phyloP scores from a whole-genome alignment of 2,797 vertebrate genomes.

The Girardinus metallicus region DNA sequence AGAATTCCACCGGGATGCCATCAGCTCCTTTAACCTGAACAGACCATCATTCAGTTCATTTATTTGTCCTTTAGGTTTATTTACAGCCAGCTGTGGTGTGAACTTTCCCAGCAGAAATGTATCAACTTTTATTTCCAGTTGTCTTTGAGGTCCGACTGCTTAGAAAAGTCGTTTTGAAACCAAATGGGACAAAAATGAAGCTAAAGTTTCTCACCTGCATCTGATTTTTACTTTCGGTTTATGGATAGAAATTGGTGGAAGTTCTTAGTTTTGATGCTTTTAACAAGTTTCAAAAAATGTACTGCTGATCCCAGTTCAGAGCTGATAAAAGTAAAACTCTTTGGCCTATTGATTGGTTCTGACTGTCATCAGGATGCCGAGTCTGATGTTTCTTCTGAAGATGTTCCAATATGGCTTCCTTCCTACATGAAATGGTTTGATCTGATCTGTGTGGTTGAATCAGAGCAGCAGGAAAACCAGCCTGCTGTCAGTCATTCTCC shows the following conservation, averaged over 20 bases:
- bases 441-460: background rate
- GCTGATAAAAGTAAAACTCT: background rate
- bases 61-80: background rate
- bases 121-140: background rate
- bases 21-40: no score
- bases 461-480: slow-evolving; percentile 6
- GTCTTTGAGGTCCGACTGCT: background rate
- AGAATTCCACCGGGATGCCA: no score
- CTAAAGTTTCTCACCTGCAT: background rate
- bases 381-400: background rate
- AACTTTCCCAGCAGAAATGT: background rate
- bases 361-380: background rate
- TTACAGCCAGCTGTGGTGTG: background rate
- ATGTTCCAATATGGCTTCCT: background rate
- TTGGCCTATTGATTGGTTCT: background rate
- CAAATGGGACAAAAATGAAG: background rate
- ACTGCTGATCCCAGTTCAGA: background rate
- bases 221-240: background rate
- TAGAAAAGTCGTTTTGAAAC: background rate
- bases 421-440: background rate
- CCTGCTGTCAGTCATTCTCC: background rate
- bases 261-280: background rate
- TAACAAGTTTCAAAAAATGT: background rate
- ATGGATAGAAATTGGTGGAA: background rate
- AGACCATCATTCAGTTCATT: no score